A percentile compares a stretch with the other conserved stretches of the same genome.
phyloP scores from a whole-genome alignment of 2,888 invertebrate species.

The Sinhomidia bicolor region DNA sequence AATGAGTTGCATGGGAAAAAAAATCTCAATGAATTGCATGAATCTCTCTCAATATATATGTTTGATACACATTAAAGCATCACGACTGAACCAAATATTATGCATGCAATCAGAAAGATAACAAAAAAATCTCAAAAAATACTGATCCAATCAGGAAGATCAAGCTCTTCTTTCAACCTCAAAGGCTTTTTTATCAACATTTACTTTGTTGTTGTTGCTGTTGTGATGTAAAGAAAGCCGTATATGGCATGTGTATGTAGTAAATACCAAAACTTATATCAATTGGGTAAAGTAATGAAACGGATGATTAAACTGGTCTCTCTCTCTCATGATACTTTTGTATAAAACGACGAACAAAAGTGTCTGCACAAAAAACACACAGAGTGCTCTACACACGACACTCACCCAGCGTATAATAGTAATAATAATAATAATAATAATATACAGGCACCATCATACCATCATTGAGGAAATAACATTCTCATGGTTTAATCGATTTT shows the following conservation, averaged over 20 bases:
- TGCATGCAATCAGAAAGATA: not conserved
- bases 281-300: conserved; percentile 44
- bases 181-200: conserved; percentile 2
- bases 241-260: not conserved
- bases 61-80: conserved; percentile 10
- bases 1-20: too few relatives aligned
- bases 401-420: too few relatives aligned
- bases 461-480: conserved; percentile 20
- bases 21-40: not conserved
- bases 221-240: not conserved
- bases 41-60: not conserved
- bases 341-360: not conserved
- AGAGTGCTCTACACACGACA: too few relatives aligned
- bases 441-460: too few relatives aligned
- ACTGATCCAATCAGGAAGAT: conserved; percentile 54
- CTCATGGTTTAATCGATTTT: conserved; percentile 43
- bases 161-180: conserved; percentile 41
- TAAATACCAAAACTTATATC: not conserved
- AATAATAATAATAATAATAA: too few relatives aligned
- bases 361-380: not conserved
- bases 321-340: not conserved
- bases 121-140: conserved; percentile 22
- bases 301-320: conserved; percentile 26
- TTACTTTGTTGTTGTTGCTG: conserved; percentile 4
- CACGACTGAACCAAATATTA: conserved; percentile 51